phyloP scores from a whole-genome alignment of 2,797 vertebrate genomes.

The Sparus aurata region DNA sequence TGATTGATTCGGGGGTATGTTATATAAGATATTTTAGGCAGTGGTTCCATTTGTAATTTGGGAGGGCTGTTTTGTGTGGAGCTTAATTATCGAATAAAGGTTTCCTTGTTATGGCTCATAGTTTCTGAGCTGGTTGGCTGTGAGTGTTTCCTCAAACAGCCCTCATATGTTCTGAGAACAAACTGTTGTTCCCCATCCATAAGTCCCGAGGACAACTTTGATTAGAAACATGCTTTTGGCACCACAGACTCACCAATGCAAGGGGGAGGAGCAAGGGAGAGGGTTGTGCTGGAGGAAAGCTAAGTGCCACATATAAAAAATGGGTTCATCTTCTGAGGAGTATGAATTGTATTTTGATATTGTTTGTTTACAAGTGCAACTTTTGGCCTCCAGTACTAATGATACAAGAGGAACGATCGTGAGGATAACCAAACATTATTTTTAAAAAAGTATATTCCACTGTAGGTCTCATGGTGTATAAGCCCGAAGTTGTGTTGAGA shows the following conservation, averaged over 20 bases:
- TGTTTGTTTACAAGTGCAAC: no score
- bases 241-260: constrained; percentile 34
- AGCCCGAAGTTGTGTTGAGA: neutral
- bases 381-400: neutral
- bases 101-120: constrained; percentile 35
- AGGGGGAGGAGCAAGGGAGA: constrained; percentile 1
- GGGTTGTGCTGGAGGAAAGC: neutral
- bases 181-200: constrained; percentile 49
- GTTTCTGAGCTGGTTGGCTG: constrained; percentile 38
- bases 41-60: no score
- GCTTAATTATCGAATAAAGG: neutral
- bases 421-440: neutral
- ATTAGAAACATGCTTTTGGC: constrained; percentile 80
- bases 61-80: no score
- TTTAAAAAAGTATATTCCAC: neutral
- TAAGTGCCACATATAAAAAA: neutral
- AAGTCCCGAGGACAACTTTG: constrained; percentile 63
- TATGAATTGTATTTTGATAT: neutral
- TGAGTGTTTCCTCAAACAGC: constrained; percentile 47
- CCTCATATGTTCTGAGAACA: constrained; percentile 50
- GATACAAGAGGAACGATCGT: neutral
- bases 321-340: constrained; percentile 6
- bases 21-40: no score
- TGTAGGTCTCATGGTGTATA: neutral
- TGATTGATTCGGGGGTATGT: no score